Evolutionary conservation across 1,140 invertebrate genomes (phyloP).

Genomic region (Tetragonula clypearis): DNA sequence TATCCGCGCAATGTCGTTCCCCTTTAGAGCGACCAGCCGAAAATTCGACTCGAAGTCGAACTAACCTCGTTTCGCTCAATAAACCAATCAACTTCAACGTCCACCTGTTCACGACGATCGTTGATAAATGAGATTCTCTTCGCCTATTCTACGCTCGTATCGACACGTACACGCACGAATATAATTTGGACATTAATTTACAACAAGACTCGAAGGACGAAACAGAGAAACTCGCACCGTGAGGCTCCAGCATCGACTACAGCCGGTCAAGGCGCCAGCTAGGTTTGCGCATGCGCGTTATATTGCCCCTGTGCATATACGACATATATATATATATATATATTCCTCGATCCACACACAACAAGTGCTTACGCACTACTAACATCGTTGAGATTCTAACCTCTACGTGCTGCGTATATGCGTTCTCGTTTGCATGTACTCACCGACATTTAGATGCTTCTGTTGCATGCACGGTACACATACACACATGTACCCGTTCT

Average conservation of each 20-base stretch:
- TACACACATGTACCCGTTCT: neutral
- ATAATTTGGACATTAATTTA: constrained; percentile 31
- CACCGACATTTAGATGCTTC: neutral
- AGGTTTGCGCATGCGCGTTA: constrained; percentile 66
- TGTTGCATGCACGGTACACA: neutral
- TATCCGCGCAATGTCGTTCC: constrained; percentile 39
- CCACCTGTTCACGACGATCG: constrained; percentile 42
- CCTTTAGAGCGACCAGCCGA: constrained; percentile 35
- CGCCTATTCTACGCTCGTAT: constrained; percentile 4
- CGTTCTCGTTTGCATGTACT: neutral
- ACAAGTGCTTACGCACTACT: constrained; percentile 11
- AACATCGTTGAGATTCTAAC: neutral
- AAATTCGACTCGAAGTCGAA: constrained; percentile 50
- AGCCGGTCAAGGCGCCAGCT: constrained; percentile 60
- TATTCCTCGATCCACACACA: neutral
- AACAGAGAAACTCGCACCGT: constrained; percentile 52
- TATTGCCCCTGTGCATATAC: constrained; percentile 2
- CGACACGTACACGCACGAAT: neutral
- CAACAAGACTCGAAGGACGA: constrained; percentile 14
- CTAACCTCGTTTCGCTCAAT: constrained; percentile 49
- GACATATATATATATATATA: too few relatives aligned
- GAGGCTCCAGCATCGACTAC: constrained; percentile 72
- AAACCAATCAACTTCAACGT: constrained; percentile 24
- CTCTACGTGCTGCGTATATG: neutral
- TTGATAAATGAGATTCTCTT: constrained; percentile 17